phyloP scores from a whole-genome alignment of 2,113 vertebrate species.

The Potamarius usumacintae region DNA sequence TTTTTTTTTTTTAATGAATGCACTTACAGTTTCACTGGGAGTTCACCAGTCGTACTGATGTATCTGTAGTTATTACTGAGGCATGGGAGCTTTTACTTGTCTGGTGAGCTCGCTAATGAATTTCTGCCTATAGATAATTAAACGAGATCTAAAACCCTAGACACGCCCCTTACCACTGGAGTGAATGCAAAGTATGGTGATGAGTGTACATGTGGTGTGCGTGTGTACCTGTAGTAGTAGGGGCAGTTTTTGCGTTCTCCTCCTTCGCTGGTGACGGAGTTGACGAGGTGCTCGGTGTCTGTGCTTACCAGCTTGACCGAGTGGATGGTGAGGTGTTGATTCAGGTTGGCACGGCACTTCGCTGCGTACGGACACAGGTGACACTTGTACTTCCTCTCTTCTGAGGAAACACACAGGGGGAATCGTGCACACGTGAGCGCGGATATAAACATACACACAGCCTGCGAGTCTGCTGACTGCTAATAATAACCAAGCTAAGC shows the following conservation, averaged over 20 bases:
- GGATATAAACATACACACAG: background rate
- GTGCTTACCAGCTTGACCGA: conserved; percentile 98
- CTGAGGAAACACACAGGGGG: conserved; percentile 69
- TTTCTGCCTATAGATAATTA: background rate
- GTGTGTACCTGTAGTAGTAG: conserved; percentile 90
- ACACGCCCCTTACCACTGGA: background rate
- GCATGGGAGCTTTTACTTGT: background rate
- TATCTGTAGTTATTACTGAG: background rate
- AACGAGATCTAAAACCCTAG: background rate
- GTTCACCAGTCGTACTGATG: background rate
- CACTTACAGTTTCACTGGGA: background rate
- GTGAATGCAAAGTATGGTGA: background rate
- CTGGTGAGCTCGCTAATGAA: background rate
- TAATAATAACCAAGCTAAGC: background rate
- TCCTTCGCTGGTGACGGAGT: conserved; percentile 84
- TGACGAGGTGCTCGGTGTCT: conserved; percentile 92
- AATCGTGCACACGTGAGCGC: background rate
- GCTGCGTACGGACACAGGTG: conserved; percentile 98
- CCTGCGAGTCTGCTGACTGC: background rate
- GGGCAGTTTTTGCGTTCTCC: conserved; percentile 89
- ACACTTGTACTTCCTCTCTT: conserved; percentile 99
- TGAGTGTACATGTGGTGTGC: background rate
- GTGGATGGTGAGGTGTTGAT: conserved; percentile 98
- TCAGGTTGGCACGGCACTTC: conserved; percentile 97
- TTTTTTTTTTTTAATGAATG: background rate